Percentiles rank a stretch among this genome's conserved stretches.
Evolutionary conservation across 2,888 invertebrate genomes (phyloP).

Genomic region (Cacoxenus indagator): DNA sequence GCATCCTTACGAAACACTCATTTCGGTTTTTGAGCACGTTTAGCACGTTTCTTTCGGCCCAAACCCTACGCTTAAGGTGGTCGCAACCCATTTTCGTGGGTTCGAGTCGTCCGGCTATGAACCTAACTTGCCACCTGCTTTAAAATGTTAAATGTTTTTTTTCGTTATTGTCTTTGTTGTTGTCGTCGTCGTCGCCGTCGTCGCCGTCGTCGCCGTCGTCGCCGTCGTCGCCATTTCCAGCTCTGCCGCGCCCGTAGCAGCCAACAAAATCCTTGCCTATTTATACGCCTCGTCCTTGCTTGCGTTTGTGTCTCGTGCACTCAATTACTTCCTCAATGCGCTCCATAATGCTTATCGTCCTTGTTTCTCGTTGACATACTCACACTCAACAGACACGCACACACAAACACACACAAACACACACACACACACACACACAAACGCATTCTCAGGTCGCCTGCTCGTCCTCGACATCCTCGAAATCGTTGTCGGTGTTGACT

Average conservation of each 20-base stretch:
- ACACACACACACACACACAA: neutral
- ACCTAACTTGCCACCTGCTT: conserved; percentile 47
- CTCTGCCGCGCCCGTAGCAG: conserved; percentile 1
- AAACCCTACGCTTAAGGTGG: neutral
- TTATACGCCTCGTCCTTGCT: conserved; percentile 47
- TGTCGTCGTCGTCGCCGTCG: conserved; percentile 11
- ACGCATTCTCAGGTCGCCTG: conserved; percentile 39
- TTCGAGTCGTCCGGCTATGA: conserved; percentile 8
- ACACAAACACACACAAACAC: conserved; percentile 11
- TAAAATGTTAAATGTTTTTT: conserved; percentile 57
- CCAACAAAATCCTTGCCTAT: conserved; percentile 21
- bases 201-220: conserved; percentile 22
- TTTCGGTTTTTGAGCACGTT: conserved; percentile 65
- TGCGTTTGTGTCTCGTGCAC: conserved; percentile 57
- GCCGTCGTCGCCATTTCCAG: conserved; percentile 22
- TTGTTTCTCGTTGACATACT: conserved; percentile 66
- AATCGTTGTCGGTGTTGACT: conserved; percentile 2
- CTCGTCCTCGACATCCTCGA: neutral
- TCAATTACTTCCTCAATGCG: conserved; percentile 67
- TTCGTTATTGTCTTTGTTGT: conserved; percentile 27
- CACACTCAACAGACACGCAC: conserved; percentile 36
- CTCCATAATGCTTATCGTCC: conserved; percentile 66
- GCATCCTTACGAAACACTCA: conserved; percentile 45
- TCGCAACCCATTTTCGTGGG: neutral
- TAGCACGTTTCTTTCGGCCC: conserved; percentile 54